phyloP scores from a whole-genome alignment of 2,888 invertebrate species.

The Polydrusus cervinus region DNA sequence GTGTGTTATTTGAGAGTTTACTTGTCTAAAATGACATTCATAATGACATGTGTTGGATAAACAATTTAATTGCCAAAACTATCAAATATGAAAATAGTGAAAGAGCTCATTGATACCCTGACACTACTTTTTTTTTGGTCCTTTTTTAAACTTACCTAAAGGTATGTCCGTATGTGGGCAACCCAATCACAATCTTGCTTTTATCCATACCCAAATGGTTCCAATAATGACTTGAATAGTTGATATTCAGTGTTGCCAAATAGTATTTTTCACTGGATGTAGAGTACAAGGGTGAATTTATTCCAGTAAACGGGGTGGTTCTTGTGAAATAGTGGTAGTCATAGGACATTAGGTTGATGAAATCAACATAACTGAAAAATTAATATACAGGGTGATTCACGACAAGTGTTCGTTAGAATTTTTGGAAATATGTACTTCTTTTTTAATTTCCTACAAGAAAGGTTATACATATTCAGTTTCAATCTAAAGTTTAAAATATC shows the following conservation, averaged over 20 bases:
- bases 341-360: conserved; percentile 92
- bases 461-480: no score
- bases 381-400: conserved; percentile 44
- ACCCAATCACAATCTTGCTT: conserved; percentile 86
- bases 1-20: no score
- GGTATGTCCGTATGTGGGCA: conserved; percentile 91
- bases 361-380: conserved; percentile 80
- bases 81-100: no score
- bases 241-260: conserved; percentile 83
- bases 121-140: no score
- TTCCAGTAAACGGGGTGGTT: conserved; percentile 86
- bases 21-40: no score
- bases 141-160: conserved; percentile 74
- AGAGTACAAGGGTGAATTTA: conserved; percentile 87
- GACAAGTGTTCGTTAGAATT: no score
- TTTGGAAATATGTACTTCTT: no score
- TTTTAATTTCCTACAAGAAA: no score
- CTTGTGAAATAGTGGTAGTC: conserved; percentile 88
- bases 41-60: no score
- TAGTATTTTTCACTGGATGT: conserved; percentile 77
- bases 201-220: conserved; percentile 82
- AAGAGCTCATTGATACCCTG: no score
- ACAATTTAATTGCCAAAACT: no score
- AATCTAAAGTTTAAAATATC: no score
- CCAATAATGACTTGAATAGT: conserved; percentile 88